Base-by-base conservation (phyloP, 2,113 vertebrate species). In the Apeltes quadracus region DNA sequence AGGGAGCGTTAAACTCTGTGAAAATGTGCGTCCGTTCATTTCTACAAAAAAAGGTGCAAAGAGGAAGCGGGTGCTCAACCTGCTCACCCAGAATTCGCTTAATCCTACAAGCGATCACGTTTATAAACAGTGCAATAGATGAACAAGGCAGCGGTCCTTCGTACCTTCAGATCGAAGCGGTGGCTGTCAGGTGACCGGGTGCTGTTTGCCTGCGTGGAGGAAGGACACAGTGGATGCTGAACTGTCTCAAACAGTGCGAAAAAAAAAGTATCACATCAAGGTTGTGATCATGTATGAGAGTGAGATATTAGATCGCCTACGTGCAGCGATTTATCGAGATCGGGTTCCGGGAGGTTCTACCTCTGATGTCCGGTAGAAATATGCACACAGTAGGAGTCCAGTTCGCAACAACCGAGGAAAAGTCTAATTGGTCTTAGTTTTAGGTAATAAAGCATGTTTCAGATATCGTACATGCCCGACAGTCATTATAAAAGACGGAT, bases 91-190 rank as follows among this genome's bases (percentile, higher is more conserved):
- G 5, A 41, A 23, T n/a, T n/a, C n/a, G 79, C 76, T 66, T 8
- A 12, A 53, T 55, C 50, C 34, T 57, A 25, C 38, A 58, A 79
- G 69, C 64, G 43, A 74, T 62, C 50, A 12, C 39, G 16, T n/a
- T 1, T 11, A 38, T 15, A 0, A 11, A 18, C 9, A 20, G n/a
- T 0, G 4, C 8, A 34, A 4, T 15, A 29, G 20, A 43, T 3
- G 2, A 50, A n/a, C 12, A 15, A 4, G 5, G 29, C 61, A 25
- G 23, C 12, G 1, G 23, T 14, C 1, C 2, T 38, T 25, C 72
- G 13, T 73, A 79, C 75, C 83, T 76, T 41, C 10, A 15, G 70
- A 43, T 10, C 29, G 23, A 15, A 4, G 51, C 51, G 36, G 44
- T 11, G n/a, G 62, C 23, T 41, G 32, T 36, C n/a, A 15, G 32